phyloP scores from a whole-genome alignment of 2,113 vertebrate genomes.

The Crotalus viridis region DNA sequence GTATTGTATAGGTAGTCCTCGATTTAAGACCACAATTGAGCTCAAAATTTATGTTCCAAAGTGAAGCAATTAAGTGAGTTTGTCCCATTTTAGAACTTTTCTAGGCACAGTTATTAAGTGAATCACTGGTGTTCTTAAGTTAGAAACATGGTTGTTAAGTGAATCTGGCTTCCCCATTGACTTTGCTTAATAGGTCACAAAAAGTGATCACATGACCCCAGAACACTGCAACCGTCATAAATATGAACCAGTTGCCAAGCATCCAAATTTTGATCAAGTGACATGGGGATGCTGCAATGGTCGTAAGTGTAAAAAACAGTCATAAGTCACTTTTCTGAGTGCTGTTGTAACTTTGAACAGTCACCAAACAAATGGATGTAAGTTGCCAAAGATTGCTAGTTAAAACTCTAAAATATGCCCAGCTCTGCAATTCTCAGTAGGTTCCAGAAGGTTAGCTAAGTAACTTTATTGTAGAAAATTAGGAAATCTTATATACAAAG shows the following conservation, averaged over 20 bases:
- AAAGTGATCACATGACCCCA: background rate
- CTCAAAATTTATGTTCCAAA: background rate
- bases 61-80: background rate
- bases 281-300: background rate
- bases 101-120: background rate
- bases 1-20: background rate
- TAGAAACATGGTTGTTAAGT: background rate
- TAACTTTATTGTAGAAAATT: background rate
- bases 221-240: background rate
- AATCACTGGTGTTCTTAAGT: background rate
- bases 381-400: background rate
- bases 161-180: background rate
- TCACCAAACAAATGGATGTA: background rate
- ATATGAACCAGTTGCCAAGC: background rate
- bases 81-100: background rate
- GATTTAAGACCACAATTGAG: background rate
- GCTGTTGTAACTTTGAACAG: background rate
- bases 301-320: background rate
- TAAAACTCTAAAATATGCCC: background rate
- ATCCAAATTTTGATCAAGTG: background rate
- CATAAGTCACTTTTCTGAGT: background rate
- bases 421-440: background rate
- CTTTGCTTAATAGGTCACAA: background rate
- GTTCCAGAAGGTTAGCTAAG: background rate
- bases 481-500: background rate